Percentiles rank a stretch among this genome's conserved stretches.
Evolutionary conservation across 2,888 invertebrate species (phyloP).

Genomic region (Hybos culiciformis): DNA sequence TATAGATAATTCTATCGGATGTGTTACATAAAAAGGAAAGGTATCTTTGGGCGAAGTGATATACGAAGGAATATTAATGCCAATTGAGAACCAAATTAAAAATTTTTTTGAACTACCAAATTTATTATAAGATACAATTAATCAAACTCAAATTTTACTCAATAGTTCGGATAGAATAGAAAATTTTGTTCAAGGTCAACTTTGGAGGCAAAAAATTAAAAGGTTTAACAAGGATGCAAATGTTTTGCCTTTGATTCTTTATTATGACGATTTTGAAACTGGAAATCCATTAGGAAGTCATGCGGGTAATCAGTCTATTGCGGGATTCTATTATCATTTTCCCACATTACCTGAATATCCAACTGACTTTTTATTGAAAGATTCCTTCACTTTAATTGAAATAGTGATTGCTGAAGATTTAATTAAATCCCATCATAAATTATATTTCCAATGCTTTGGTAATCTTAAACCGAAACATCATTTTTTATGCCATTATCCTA

Average conservation of each 20-base stretch:
- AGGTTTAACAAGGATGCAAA: not conserved
- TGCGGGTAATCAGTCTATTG: not conserved
- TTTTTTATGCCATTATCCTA: slow-evolving; percentile 1
- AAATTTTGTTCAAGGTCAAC: not conserved
- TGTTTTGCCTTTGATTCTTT: slow-evolving; percentile 17
- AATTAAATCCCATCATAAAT: not conserved
- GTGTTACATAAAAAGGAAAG: not conserved
- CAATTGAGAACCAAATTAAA: not conserved
- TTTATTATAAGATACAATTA: not conserved
- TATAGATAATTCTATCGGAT: not conserved
- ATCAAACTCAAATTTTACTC: not conserved
- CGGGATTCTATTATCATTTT: not conserved
- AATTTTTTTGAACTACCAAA: not conserved
- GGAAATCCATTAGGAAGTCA: not conserved
- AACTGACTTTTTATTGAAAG: not conserved
- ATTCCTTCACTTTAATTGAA: not conserved
- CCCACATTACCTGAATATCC: not conserved
- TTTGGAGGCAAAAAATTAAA: not conserved
- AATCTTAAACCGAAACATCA: not conserved
- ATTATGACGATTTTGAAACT: slow-evolving; percentile 1
- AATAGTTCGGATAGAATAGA: not conserved
- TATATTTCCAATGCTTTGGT: slow-evolving; percentile 1
- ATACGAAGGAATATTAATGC: not conserved
- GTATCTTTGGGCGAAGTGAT: not conserved
- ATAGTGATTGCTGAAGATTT: not conserved